Evolutionary conservation across 2,797 vertebrate genomes (phyloP).

Genomic region (Sciurus carolinensis): DNA sequence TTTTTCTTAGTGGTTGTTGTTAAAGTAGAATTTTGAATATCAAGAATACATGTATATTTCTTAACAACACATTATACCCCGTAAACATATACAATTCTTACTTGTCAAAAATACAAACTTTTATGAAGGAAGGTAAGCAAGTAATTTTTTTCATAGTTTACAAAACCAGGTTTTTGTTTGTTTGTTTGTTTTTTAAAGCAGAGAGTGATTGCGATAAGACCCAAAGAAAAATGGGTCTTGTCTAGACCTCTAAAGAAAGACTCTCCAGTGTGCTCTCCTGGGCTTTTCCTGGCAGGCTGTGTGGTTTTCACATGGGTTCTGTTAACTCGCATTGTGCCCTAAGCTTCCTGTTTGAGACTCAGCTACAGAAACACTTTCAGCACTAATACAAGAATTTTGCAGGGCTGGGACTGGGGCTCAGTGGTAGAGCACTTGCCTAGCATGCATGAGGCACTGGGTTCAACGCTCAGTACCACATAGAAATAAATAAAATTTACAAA

Average conservation of each 20-base stretch:
- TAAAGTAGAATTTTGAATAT: neutral
- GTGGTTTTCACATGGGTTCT: neutral
- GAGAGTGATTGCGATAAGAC: neutral
- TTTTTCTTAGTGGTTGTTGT: neutral
- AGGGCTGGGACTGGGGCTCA: no score
- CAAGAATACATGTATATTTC: neutral
- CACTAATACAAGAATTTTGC: neutral
- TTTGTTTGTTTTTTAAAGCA: neutral
- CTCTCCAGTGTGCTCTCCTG: neutral
- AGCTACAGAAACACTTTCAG: neutral
- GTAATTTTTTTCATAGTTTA: slow-evolving; percentile 6
- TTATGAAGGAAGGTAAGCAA: neutral
- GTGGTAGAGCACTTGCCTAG: no score
- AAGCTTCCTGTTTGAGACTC: neutral
- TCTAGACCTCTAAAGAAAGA: neutral
- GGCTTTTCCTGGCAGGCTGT: neutral
- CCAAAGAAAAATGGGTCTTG: neutral
- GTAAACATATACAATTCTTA: neutral
- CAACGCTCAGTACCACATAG: no score
- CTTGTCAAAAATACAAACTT: neutral
- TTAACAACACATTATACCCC: neutral
- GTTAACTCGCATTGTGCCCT: neutral
- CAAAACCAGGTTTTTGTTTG: neutral
- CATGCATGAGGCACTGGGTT: no score
- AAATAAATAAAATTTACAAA: no score